These are phyloP conservation scores for Drosophila hawaiiensis DNA, from an alignment of 2,888 invertebrate genomes.

Conservation along the genomic window DNA sequence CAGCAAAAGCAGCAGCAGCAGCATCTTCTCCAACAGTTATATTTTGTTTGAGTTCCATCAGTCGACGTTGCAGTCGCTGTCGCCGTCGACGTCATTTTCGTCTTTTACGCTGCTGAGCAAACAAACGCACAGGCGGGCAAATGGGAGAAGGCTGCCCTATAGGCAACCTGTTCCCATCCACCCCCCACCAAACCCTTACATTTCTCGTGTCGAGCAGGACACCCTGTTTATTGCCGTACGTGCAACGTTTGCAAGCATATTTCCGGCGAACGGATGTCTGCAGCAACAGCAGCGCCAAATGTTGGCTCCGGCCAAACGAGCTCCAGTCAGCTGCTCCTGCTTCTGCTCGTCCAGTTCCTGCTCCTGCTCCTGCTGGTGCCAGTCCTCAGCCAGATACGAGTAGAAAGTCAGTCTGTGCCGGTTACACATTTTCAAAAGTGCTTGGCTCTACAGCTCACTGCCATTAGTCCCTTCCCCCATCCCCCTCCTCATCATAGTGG, in stretches of 20 bases:
- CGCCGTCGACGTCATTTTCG: constrained; percentile 47
- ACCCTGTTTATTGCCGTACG: constrained; percentile 63
- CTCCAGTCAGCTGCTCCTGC: constrained; percentile 27
- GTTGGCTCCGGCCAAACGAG: constrained; percentile 74
- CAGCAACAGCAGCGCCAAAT: constrained; percentile 51
- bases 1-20: constrained; percentile 46
- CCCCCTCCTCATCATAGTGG: constrained; percentile 2
- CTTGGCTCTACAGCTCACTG: constrained; percentile 72
- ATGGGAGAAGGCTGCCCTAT: background rate
- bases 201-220: constrained; percentile 15
- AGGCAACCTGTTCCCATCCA: constrained; percentile 4
- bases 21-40: constrained; percentile 75
- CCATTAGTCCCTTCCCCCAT: constrained; percentile 58
- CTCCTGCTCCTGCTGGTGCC: constrained; percentile 21
- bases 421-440: constrained; percentile 78
- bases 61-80: constrained; percentile 40
- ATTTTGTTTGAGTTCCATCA: constrained; percentile 77
- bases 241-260: constrained; percentile 76
- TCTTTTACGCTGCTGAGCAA: constrained; percentile 56
- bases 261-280: constrained; percentile 77
- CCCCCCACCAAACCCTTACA: background rate
- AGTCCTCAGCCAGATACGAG: constrained; percentile 55
- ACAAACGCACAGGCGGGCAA: constrained; percentile 48
- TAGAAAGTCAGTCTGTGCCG: constrained; percentile 78
- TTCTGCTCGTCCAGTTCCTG: background rate